Base-by-base conservation (phyloP, 2,888 invertebrate species). In the Osmoderma eremita region DNA sequence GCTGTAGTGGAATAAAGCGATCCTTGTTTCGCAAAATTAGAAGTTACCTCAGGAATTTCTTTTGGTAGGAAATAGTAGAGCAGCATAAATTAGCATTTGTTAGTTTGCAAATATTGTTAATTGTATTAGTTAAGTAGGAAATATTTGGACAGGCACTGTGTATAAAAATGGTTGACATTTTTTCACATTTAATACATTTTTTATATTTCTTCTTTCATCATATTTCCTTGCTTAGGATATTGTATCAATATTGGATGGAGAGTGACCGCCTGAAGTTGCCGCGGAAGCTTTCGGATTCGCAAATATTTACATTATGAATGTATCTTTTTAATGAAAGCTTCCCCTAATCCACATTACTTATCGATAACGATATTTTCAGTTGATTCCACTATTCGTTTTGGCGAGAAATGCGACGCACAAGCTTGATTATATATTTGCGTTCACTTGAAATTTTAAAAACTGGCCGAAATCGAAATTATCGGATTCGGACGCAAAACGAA, bases 321-420 rank as follows among this genome's bases (percentile, higher is more conserved):
- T 51, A 51, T 51, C 22, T 22, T n/a, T 22, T 15, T 51, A 51
- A 51, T 51, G 24, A 51, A 24, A 51, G 24, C 30, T 51, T 24
- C 24, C 24, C 30, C 6, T 51, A 51, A 51, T 51, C 50, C 15
- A 30, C 50, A 51, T 30, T 24, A 51, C 50, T 30, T 15, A 51
- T 51, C 50, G 30, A 51, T 24, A 51, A 15, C 50, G 24, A 15
- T 30, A 13, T 51, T 51, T 51, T 8, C 24, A 4, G 24, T 30
- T 5, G 30, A 51, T 13, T 2, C 30, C 30, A 30, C 30, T 6
- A 6, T 6, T 30, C 6, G 30, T 5, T 30, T 30, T 30, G 8
- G 30, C 30, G 30, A 24, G 24, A 24, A 24, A 24, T 5, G 24
- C 24, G 5, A 24, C 5, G 24, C 24, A 24, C 3, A 30, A 30